These are phyloP conservation scores for Euproctis similis DNA, from an alignment of 2,888 invertebrate genomes.

Conservation along the genomic window DNA sequence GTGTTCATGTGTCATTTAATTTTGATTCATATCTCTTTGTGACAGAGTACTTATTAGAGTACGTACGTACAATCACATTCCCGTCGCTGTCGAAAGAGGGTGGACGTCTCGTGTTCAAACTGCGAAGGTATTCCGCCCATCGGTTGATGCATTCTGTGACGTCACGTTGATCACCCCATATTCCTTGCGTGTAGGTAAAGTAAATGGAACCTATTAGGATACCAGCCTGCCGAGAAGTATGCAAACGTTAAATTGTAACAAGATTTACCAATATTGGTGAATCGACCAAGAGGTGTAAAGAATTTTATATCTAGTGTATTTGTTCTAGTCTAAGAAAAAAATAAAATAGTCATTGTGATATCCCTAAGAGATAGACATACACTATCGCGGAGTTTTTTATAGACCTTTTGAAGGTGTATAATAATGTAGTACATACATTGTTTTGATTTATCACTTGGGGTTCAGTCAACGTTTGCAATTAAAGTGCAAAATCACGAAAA, in stretches of 20 bases:
- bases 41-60: conserved; percentile 1
- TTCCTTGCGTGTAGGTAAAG: conserved; percentile 65
- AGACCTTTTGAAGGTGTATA: no score
- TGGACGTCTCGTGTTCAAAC: conserved; percentile 58
- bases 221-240: conserved; percentile 48
- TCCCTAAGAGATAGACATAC: no score
- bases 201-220: conserved; percentile 59
- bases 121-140: conserved; percentile 60
- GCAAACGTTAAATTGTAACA: conserved; percentile 18
- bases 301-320: no score
- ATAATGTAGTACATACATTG: no score
- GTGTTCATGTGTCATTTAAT: neutral
- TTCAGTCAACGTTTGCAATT: no score
- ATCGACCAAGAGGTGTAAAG: conserved; percentile 34
- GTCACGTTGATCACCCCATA: conserved; percentile 65
- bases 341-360: no score
- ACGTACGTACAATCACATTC: conserved; percentile 52
- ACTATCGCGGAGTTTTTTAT: no score
- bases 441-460: no score
- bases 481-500: no score
- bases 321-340: no score
- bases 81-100: conserved; percentile 59
- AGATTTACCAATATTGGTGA: conserved; percentile 42
- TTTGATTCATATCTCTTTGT: neutral
- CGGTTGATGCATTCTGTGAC: conserved; percentile 59